phyloP scores from a whole-genome alignment of 2,797 vertebrate genomes.

The Oreonectes daqikongensis region DNA sequence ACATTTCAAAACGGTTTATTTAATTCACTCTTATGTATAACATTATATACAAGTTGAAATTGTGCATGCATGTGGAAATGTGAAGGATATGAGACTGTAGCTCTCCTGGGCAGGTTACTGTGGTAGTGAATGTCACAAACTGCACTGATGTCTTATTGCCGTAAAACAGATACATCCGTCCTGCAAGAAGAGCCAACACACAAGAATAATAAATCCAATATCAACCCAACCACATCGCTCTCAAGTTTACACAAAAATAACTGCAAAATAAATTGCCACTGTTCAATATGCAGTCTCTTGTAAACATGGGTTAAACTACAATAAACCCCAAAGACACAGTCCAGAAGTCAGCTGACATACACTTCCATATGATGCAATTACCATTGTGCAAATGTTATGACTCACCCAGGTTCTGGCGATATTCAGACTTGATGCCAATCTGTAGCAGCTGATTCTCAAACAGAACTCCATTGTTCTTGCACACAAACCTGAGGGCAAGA shows the following conservation, averaged over 20 bases:
- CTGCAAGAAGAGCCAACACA: slow-evolving; percentile 63
- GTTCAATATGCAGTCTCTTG: background rate
- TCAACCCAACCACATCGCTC: background rate
- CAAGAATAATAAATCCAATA: slow-evolving; percentile 12
- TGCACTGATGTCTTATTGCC: slow-evolving; percentile 93
- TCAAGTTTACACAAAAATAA: background rate
- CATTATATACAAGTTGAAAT: background rate
- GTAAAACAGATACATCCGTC: slow-evolving; percentile 93
- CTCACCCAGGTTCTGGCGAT: slow-evolving; percentile 91
- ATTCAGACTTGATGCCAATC: slow-evolving; percentile 93
- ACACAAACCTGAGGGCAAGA: slow-evolving; percentile 82
- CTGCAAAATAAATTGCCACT: background rate
- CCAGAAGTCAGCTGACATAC: slow-evolving; percentile 7
- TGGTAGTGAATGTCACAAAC: slow-evolving; percentile 87
- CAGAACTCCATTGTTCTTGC: slow-evolving; percentile 92
- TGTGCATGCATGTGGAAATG: background rate
- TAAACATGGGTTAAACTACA: slow-evolving; percentile 1
- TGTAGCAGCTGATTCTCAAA: slow-evolving; percentile 94
- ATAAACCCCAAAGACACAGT: slow-evolving; percentile 11
- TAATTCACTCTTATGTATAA: background rate
- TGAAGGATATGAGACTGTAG: slow-evolving; percentile 90
- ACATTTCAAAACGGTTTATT: background rate
- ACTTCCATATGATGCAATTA: background rate
- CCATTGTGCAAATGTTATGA: background rate
- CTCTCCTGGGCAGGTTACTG: slow-evolving; percentile 85